Evolutionary conservation across 2,797 vertebrate genomes (phyloP).

Genomic region (Parauchenoglanis ngamensis): DNA sequence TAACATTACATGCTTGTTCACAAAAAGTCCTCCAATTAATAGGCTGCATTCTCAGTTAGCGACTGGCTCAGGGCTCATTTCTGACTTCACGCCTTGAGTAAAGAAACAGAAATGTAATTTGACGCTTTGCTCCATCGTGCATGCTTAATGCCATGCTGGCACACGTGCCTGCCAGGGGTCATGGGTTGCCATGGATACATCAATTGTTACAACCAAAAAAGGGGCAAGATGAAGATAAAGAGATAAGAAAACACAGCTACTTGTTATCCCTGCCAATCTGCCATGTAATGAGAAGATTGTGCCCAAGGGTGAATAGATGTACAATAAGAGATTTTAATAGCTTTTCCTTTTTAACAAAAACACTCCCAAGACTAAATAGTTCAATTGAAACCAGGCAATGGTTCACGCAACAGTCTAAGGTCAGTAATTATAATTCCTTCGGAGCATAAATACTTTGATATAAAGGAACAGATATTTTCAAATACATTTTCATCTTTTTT

Average conservation of each 20-base stretch:
- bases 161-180: conserved; percentile 42
- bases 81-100: conserved; percentile 33
- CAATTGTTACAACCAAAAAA: conserved; percentile 52
- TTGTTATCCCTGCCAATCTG: conserved; percentile 62
- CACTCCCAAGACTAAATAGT: conserved; percentile 55
- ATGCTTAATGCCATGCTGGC: conserved; percentile 48
- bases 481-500: conserved; percentile 30
- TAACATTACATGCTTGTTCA: background rate
- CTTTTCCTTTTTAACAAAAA: conserved; percentile 63
- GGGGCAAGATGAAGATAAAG: conserved; percentile 60
- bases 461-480: conserved; percentile 43
- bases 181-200: conserved; percentile 59
- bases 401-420: conserved; percentile 56
- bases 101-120: conserved; percentile 37
- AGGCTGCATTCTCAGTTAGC: conserved; percentile 20
- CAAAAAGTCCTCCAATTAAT: background rate
- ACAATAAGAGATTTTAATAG: conserved; percentile 65
- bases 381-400: conserved; percentile 61
- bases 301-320: conserved; percentile 62
- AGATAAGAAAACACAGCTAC: conserved; percentile 55
- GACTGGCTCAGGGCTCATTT: conserved; percentile 34
- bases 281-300: conserved; percentile 63
- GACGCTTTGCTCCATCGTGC: conserved; percentile 34
- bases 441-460: conserved; percentile 45
- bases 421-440: conserved; percentile 60